phyloP scores from a whole-genome alignment of 2,113 vertebrate species.

The Thomomys bottae region DNA sequence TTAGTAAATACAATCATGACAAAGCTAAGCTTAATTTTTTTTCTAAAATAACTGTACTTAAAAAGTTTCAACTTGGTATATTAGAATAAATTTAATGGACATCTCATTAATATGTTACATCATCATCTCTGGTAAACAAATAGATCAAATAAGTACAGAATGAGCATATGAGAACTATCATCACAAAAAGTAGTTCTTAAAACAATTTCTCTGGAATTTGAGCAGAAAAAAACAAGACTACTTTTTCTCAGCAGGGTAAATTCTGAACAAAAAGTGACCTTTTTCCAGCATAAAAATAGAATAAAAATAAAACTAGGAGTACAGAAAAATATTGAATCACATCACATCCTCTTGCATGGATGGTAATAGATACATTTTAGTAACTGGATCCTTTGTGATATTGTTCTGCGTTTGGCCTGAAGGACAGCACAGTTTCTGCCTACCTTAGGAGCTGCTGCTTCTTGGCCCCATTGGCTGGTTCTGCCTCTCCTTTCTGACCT shows the following conservation, averaged over 20 bases:
- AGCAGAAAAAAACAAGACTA: not conserved
- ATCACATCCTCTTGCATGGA: not conserved
- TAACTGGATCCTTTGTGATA: not conserved
- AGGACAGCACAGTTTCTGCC: not conserved
- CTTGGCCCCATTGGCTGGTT: not conserved
- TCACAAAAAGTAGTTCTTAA: not conserved
- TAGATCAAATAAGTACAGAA: not conserved
- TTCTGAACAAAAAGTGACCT: conserved; percentile 28
- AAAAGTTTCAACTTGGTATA: not conserved
- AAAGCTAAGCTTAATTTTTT: conserved; percentile 23
- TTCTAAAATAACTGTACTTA: not conserved
- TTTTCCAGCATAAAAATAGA: conserved; percentile 55
- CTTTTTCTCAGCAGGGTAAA: not conserved
- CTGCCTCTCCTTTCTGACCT: not conserved
- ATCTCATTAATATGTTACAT: not conserved
- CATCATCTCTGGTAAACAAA: not conserved
- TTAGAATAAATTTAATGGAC: not conserved
- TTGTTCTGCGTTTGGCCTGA: not conserved
- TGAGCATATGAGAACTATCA: not conserved
- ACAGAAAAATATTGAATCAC: conserved; percentile 27
- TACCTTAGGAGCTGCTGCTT: not conserved
- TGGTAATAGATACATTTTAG: not conserved
- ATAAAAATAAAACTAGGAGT: not conserved
- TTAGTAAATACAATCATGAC: not conserved
- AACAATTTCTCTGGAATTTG: conserved; percentile 39